A percentile compares a stretch with the other conserved stretches of the same genome.
Conservation (phyloP, 2,797 vertebrate species). For the Luscinia luscinia region DNA sequence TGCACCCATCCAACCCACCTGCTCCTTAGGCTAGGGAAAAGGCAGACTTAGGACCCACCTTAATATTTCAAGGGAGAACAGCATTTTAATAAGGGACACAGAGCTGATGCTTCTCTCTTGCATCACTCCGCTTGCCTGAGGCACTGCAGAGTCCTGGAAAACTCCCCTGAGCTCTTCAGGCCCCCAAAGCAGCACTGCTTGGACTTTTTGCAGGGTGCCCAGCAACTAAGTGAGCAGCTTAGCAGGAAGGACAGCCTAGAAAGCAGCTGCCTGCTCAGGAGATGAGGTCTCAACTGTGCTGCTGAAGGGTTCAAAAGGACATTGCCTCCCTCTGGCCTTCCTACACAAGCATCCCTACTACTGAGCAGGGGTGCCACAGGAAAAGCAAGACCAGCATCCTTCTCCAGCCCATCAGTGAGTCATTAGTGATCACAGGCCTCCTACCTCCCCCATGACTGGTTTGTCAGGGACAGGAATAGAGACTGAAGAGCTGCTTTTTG, state of each 20-base stretch:
- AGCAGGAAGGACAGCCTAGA: not conserved
- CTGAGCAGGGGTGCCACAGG: not conserved
- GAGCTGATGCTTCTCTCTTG: not conserved
- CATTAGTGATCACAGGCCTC: not conserved
- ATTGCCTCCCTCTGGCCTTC: not conserved
- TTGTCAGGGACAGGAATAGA: not conserved
- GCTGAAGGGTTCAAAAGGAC: not conserved
- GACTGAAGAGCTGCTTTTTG: not conserved
- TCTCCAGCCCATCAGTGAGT: not conserved
- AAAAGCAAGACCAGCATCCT: not conserved
- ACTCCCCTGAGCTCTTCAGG: not conserved
- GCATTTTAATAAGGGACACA: constrained; percentile 16
- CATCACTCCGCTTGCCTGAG: not conserved
- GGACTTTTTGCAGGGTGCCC: not conserved
- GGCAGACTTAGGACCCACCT: constrained; percentile 13
- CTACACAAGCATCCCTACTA: not conserved
- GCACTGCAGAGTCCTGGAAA: constrained; percentile 9
- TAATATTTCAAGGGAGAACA: not conserved
- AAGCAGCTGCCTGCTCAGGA: not conserved
- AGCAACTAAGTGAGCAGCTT: not conserved
- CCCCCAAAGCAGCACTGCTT: not conserved
- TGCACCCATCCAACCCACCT: not conserved
- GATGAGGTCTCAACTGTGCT: not conserved
- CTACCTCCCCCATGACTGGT: not conserved
- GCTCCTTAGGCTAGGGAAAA: not conserved